phyloP scores from a whole-genome alignment of 2,797 vertebrate genomes.

The Coccyzus lansbergi region DNA sequence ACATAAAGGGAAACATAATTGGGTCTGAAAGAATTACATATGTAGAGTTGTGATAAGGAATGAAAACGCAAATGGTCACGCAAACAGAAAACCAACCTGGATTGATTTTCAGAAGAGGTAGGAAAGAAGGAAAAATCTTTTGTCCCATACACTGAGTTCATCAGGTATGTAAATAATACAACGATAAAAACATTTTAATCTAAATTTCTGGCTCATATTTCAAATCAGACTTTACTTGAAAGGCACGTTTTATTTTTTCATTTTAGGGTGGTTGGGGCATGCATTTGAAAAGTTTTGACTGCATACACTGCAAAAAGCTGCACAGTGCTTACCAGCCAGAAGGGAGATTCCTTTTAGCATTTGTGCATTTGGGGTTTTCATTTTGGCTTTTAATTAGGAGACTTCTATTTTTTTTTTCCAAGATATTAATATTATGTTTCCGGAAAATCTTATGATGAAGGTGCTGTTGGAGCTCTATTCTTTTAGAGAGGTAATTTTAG shows the following conservation, averaged over 20 bases:
- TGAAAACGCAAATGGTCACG: not conserved
- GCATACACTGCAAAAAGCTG: not conserved
- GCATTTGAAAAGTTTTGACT: not conserved
- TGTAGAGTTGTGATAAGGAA: not conserved
- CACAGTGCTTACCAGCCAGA: not conserved
- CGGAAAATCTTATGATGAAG: not conserved
- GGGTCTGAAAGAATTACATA: not conserved
- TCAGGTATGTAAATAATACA: conserved; percentile 4
- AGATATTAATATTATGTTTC: not conserved
- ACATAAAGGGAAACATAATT: not conserved
- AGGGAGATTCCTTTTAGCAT: not conserved
- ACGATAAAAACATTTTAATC: not conserved
- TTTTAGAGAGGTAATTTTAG: not conserved
- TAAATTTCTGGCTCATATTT: not conserved
- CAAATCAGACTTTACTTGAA: not conserved
- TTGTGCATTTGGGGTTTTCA: not conserved
- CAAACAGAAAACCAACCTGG: not conserved
- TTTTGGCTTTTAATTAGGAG: not conserved
- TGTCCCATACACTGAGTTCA: not conserved
- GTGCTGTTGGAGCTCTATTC: not conserved
- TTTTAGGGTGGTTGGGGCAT: not conserved
- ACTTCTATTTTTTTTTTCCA: not conserved
- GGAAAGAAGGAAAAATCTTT: not conserved
- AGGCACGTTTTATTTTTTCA: not conserved
- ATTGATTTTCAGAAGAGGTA: not conserved